Base-by-base conservation (phyloP, 2,797 vertebrate species). In the Morus bassanus region DNA sequence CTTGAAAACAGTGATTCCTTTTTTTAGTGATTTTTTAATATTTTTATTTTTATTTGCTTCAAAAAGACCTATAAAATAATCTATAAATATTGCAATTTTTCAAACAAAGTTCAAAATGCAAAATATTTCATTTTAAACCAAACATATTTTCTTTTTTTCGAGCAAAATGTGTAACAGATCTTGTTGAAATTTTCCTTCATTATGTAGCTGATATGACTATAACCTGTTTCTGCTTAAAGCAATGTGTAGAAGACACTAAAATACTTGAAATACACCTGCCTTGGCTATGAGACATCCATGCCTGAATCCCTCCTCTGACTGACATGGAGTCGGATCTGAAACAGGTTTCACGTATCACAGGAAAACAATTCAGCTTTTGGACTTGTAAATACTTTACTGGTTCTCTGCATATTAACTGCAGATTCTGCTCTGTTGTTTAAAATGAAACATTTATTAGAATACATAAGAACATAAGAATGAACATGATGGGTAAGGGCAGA, bases 161-260 rank as follows among this genome's bases (percentile, higher is more conserved):
- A 84, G 31, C 6, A 45, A 76, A 28, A 2, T 48, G 6, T 37
- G 11, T n/a, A 53, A 41, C 3, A 70, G 31, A 60, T 53, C 37
- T 53, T 31, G 6, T 28, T 75, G 72, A 80, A 60, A 28, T 68
- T 57, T 70, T 85, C n/a, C 57, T 70, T 93, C 25, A 11, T 70
- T 61, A 8, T 0, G 0, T 45, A 68, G 7, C 19, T 68, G 8
- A 27, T 22, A 43, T 1, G 0, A 22, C 16, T 48, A n/a, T 30
- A 80, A 63, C 3, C 12, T 39, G 3, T 56, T 85, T 67, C 41
- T 88, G 19, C 18, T n/a, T 67, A 56, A 63, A 80, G 23, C 7
- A 74, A 11, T 70, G 14, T 41, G 7, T 25, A 51, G 48, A 83
- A 88, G 43, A 24, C 8, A 27, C 18, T 63, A 2, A 3, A 43